phyloP scores from a whole-genome alignment of 35 echinoderm and acorn worm species.

The Chiridota heheva region DNA sequence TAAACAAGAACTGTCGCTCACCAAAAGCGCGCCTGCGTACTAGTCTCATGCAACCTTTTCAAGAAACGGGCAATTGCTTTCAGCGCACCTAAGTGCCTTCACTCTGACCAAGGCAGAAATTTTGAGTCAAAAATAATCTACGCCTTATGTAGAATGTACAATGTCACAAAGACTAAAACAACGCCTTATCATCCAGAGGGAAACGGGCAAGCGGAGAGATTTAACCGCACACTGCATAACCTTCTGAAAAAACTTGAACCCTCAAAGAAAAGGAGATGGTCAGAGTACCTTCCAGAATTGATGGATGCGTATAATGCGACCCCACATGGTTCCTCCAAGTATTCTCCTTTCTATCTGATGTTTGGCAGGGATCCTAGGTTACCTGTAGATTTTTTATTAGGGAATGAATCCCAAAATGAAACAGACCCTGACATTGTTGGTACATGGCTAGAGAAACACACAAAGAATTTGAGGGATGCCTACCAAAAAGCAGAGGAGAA shows the following conservation, averaged over 20 bases:
- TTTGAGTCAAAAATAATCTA: too few species aligned
- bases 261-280: slow-evolving; percentile 25
- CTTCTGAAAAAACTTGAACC: slow-evolving; percentile 11
- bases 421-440: background rate
- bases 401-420: background rate
- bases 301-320: slow-evolving; percentile 51
- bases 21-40: too few species aligned
- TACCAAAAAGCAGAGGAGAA: slow-evolving; percentile 35
- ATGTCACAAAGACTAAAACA: too few species aligned
- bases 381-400: slow-evolving; percentile 29
- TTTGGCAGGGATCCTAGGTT: slow-evolving; percentile 43
- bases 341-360: slow-evolving; percentile 39
- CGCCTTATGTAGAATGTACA: too few species aligned
- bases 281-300: slow-evolving; percentile 40
- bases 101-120: too few species aligned
- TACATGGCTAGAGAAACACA: slow-evolving; percentile 18
- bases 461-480: background rate
- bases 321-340: slow-evolving; percentile 26
- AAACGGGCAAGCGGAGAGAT: too few species aligned
- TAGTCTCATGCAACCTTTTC: too few species aligned
- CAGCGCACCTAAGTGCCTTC: too few species aligned
- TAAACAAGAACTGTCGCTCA: too few species aligned
- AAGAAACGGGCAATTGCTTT: too few species aligned
- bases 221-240: too few species aligned
- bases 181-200: too few species aligned